Evolutionary conservation across 2,888 invertebrate species (phyloP).

Genomic region (Stenoptilia bipunctidactyla): DNA sequence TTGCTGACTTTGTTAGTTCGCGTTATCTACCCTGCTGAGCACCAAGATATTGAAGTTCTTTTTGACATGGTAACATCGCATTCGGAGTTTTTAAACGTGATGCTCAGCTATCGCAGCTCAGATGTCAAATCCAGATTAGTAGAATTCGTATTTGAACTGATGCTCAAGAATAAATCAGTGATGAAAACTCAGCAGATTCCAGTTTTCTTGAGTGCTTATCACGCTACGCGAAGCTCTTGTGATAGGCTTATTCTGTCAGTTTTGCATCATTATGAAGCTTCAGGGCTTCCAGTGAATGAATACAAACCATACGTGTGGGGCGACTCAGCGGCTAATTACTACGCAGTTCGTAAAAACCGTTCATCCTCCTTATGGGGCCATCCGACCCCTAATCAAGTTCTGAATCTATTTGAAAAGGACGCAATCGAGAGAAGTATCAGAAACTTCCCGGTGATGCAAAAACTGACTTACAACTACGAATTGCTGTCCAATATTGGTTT

Average conservation of each 20-base stretch:
- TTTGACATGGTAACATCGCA: constrained; percentile 83
- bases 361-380: constrained; percentile 75
- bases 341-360: constrained; percentile 74
- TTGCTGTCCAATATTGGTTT: constrained; percentile 24
- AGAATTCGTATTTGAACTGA: constrained; percentile 74
- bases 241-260: constrained; percentile 80
- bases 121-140: constrained; percentile 73
- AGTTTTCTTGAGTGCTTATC: constrained; percentile 82
- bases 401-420: constrained; percentile 78
- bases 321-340: constrained; percentile 82
- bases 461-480: constrained; percentile 59
- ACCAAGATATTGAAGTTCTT: constrained; percentile 61
- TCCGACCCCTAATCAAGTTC: constrained; percentile 78
- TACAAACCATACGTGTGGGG: constrained; percentile 90
- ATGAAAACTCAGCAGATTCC: constrained; percentile 80
- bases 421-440: constrained; percentile 75
- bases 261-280: constrained; percentile 77
- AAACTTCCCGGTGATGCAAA: constrained; percentile 77
- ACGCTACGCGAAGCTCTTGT: constrained; percentile 76
- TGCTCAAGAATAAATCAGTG: constrained; percentile 73
- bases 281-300: constrained; percentile 73
- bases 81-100: constrained; percentile 80
- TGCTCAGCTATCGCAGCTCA: constrained; percentile 65
- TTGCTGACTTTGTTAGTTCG: constrained; percentile 69
- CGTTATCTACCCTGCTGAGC: constrained; percentile 62